A percentile compares a stretch with the other conserved stretches of the same genome.
These are phyloP conservation scores for Brachyistius frenatus DNA, from an alignment of 2,113 vertebrate genomes.

Conservation along the genomic window DNA sequence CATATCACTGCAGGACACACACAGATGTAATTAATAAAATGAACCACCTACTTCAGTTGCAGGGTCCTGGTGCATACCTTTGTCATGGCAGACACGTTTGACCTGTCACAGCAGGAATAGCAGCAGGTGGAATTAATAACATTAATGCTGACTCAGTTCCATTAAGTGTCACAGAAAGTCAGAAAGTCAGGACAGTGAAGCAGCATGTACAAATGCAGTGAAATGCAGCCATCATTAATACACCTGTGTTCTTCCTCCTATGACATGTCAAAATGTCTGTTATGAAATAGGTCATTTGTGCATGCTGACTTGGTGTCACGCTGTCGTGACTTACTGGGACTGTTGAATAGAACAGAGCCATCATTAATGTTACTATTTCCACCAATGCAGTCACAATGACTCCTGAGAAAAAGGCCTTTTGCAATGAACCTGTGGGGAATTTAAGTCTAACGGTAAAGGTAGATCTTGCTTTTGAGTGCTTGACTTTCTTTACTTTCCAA, in stretches of 20 bases:
- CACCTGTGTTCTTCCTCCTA: neutral
- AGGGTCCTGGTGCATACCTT: too few species aligned
- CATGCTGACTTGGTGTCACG: neutral
- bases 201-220: conserved; percentile 8
- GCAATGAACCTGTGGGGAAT: neutral
- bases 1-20: too few species aligned
- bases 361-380: neutral
- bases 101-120: too few species aligned
- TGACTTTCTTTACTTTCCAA: too few species aligned
- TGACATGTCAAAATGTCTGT: neutral
- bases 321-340: neutral
- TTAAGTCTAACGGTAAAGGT: too few species aligned
- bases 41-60: too few species aligned
- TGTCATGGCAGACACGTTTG: too few species aligned
- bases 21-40: too few species aligned
- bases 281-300: neutral
- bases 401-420: neutral
- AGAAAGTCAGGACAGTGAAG: neutral
- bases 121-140: conserved; percentile 1
- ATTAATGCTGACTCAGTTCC: conserved; percentile 26
- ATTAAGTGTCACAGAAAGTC: conserved; percentile 7
- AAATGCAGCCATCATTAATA: neutral
- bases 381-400: neutral
- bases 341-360: neutral
- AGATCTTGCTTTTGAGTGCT: too few species aligned